Percentiles rank a stretch among this genome's conserved stretches.
Evolutionary conservation across 2,797 vertebrate species (phyloP).

Genomic region (Bradypodion ventrale): DNA sequence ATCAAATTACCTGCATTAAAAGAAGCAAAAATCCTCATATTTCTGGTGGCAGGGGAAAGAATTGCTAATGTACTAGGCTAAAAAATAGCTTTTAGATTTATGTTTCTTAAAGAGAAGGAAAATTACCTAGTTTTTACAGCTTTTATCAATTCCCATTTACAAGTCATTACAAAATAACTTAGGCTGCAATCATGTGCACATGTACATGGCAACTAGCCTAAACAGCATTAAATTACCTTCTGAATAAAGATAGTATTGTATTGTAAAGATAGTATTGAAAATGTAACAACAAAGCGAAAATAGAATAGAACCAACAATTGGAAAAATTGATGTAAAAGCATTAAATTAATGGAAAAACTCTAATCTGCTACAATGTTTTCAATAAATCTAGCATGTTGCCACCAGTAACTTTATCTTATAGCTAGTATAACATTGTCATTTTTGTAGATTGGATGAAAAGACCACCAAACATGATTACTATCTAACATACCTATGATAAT

Average conservation of each 20-base stretch:
- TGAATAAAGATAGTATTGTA: neutral
- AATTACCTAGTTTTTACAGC: neutral
- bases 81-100: neutral
- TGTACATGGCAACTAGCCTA: neutral
- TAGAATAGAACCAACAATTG: too few relatives aligned
- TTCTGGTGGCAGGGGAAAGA: slow-evolving; percentile 12
- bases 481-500: slow-evolving; percentile 9
- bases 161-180: neutral
- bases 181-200: neutral
- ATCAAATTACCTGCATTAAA: slow-evolving; percentile 64
- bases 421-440: neutral
- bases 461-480: neutral
- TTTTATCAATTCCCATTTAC: neutral
- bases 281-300: neutral
- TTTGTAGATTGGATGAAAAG: slow-evolving; percentile 4
- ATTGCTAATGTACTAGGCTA: slow-evolving; percentile 40
- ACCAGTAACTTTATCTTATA: neutral
- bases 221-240: neutral
- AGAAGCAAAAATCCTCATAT: slow-evolving; percentile 60
- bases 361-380: neutral
- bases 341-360: neutral
- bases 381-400: too few relatives aligned
- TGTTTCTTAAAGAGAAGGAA: neutral
- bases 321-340: neutral
- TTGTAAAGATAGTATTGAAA: neutral